Conservation (phyloP, 2,113 vertebrate genomes). For the Zapornia atra region DNA sequence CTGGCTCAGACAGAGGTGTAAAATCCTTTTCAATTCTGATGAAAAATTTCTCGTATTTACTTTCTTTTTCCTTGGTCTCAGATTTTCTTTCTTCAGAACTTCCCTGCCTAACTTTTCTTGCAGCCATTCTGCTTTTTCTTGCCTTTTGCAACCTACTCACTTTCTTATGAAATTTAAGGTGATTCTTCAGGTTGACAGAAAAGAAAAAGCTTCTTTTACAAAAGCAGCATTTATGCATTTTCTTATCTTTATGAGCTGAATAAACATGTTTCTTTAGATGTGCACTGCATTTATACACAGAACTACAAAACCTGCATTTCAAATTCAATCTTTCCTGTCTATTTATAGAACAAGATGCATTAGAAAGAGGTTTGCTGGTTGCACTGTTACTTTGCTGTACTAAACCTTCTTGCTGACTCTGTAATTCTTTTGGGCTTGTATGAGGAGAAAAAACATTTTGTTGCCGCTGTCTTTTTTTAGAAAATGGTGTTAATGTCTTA, state of each 20-base stretch:
- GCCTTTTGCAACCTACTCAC: neutral
- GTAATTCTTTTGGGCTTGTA: neutral
- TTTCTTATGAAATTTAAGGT: constrained; percentile 36
- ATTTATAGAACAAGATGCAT: neutral
- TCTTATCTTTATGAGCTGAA: constrained; percentile 53
- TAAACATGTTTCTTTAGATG: constrained; percentile 39
- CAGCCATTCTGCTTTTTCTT: neutral
- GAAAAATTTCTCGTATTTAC: constrained; percentile 46
- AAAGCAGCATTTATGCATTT: constrained; percentile 35
- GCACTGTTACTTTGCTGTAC: neutral
- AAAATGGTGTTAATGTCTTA: neutral
- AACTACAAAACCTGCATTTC: constrained; percentile 57
- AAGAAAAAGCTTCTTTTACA: constrained; percentile 56
- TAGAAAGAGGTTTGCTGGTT: constrained; percentile 4
- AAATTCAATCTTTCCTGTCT: neutral
- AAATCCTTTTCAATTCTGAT: constrained; percentile 34
- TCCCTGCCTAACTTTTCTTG: neutral
- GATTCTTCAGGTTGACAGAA: constrained; percentile 31
- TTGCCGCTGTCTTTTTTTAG: neutral
- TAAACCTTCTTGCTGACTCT: neutral
- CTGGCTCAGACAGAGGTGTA: neutral
- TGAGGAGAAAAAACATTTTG: neutral
- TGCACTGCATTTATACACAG: neutral
- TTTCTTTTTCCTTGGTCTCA: constrained; percentile 22
- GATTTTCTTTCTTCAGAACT: neutral